These are phyloP conservation scores for Scaptomyza montana DNA, from an alignment of 1,140 invertebrate genomes.

Conservation along the genomic window DNA sequence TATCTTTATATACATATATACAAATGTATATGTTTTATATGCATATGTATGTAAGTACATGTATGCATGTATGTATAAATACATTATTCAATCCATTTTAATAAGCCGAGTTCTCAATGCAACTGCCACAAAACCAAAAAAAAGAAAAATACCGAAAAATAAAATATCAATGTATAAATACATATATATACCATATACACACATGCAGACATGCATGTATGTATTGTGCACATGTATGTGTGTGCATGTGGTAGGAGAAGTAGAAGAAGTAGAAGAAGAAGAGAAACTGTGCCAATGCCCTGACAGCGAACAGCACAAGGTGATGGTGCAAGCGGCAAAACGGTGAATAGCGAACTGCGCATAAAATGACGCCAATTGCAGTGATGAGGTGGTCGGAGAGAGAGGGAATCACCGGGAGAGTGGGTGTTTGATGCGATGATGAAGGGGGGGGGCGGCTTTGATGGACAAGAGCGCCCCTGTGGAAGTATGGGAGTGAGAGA, in stretches of 20 bases:
- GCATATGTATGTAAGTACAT: too few relatives aligned
- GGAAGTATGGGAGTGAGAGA: neutral
- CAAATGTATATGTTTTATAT: too few relatives aligned
- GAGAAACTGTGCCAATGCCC: slow-evolving; percentile 82
- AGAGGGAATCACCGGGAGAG: neutral
- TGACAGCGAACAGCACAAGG: slow-evolving; percentile 78
- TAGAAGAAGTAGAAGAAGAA: slow-evolving; percentile 21
- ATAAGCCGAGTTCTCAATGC: too few relatives aligned
- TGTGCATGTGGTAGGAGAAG: slow-evolving; percentile 13
- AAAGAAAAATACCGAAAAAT: slow-evolving; percentile 4
- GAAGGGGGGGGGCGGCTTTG: neutral
- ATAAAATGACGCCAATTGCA: slow-evolving; percentile 69
- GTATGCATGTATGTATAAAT: neutral
- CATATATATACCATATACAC: slow-evolving; percentile 36
- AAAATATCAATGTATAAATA: slow-evolving; percentile 18
- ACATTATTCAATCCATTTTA: neutral
- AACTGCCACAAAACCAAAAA: slow-evolving; percentile 23
- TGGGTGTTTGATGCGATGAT: too few relatives aligned
- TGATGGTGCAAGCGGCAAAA: slow-evolving; percentile 78
- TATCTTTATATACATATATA: too few relatives aligned
- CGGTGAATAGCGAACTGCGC: slow-evolving; percentile 17
- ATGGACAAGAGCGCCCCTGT: too few relatives aligned
- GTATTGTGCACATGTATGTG: neutral
- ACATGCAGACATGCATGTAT: slow-evolving; percentile 4
- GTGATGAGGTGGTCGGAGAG: slow-evolving; percentile 33